Evolutionary conservation across 2,888 invertebrate genomes (phyloP).

Genomic region (Drosophila pseudotalamancana): DNA sequence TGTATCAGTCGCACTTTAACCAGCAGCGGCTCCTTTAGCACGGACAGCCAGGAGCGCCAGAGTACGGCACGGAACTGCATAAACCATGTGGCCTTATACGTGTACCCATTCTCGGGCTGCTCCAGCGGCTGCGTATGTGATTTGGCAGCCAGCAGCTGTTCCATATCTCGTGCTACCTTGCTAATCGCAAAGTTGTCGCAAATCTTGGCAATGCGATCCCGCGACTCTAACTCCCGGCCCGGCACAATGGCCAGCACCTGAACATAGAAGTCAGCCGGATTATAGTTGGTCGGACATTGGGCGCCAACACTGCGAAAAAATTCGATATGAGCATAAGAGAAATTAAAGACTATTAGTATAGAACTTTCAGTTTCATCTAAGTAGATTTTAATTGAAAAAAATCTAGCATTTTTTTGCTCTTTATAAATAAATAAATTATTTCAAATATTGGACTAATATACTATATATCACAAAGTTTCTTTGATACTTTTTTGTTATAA

Average conservation of each 20-base stretch:
- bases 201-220: slow-evolving; percentile 90
- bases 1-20: slow-evolving; percentile 95
- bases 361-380: too few species aligned
- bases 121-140: slow-evolving; percentile 61
- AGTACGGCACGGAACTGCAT: slow-evolving; percentile 95
- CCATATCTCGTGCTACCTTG: slow-evolving; percentile 82
- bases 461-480: too few species aligned
- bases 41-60: slow-evolving; percentile 95
- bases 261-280: slow-evolving; percentile 97
- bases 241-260: slow-evolving; percentile 94
- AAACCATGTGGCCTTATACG: slow-evolving; percentile 89
- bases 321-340: background rate
- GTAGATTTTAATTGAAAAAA: too few species aligned
- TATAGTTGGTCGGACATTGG: slow-evolving; percentile 94
- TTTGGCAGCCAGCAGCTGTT: slow-evolving; percentile 74
- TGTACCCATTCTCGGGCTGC: slow-evolving; percentile 86
- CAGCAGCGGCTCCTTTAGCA: slow-evolving; percentile 95
- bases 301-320: slow-evolving; percentile 88
- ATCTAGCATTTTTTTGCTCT: too few species aligned
- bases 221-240: slow-evolving; percentile 91
- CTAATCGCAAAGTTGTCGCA: slow-evolving; percentile 89
- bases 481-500: too few species aligned
- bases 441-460: too few species aligned
- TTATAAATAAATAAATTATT: too few species aligned
- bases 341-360: too few species aligned